A percentile compares a stretch with the other conserved stretches of the same genome.
Evolutionary conservation across 2,797 vertebrate genomes (phyloP).

Genomic region (Calcarius lapponicus): DNA sequence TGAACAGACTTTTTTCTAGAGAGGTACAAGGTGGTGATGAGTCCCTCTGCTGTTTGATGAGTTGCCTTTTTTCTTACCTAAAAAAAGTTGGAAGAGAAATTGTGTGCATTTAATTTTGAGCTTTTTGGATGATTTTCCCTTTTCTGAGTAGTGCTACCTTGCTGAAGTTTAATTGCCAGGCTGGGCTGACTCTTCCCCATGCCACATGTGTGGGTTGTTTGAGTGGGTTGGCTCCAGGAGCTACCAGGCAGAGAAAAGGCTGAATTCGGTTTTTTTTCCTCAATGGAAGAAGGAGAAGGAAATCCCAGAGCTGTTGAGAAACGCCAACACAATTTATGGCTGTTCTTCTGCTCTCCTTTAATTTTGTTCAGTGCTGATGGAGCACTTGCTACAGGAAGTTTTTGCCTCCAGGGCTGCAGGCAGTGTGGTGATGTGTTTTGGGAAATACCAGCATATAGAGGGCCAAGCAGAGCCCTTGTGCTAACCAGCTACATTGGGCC

Average conservation of each 20-base stretch:
- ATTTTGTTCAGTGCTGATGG: constrained; percentile 1
- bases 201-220: background rate
- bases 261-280: background rate
- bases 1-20: background rate
- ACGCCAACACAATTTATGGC: background rate
- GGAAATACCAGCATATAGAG: background rate
- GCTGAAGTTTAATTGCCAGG: background rate
- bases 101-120: background rate
- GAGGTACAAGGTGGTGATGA: background rate
- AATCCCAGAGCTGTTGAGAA: constrained; percentile 51
- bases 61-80: background rate
- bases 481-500: background rate
- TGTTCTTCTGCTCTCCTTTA: background rate
- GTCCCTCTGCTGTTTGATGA: background rate
- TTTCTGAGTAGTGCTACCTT: background rate
- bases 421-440: background rate
- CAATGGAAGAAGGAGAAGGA: background rate
- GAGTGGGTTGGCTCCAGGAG: background rate
- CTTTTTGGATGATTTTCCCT: background rate
- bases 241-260: background rate
- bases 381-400: background rate
- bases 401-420: background rate
- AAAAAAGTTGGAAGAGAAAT: background rate
- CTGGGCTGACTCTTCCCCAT: background rate
- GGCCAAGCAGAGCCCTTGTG: background rate